Conservation (phyloP, 1,140 invertebrate genomes). For the Drosophila mojavensis region DNA sequence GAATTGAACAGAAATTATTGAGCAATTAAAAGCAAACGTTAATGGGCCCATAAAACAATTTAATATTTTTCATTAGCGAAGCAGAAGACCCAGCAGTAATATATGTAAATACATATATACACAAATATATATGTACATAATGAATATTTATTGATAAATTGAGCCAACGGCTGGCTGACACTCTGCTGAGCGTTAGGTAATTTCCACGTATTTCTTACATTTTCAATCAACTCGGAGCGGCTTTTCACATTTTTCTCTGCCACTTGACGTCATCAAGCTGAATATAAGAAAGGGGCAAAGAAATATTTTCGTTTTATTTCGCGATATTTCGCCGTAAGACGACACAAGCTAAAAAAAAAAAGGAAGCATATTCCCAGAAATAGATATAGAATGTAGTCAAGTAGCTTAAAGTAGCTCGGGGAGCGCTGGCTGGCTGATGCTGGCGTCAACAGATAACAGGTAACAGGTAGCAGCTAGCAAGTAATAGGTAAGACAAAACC, state of each 20-base stretch:
- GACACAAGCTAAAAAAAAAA: slow-evolving; percentile 34
- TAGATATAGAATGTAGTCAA: slow-evolving; percentile 42
- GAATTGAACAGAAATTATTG: slow-evolving; percentile 22
- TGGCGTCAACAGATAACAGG: background rate
- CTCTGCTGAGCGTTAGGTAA: slow-evolving; percentile 58
- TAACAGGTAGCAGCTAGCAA: background rate
- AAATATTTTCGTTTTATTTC: slow-evolving; percentile 52
- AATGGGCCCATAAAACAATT: slow-evolving; percentile 15
- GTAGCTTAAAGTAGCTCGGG: slow-evolving; percentile 1
- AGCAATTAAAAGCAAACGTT: slow-evolving; percentile 24
- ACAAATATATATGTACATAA: background rate
- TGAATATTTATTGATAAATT: slow-evolving; percentile 15
- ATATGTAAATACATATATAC: background rate
- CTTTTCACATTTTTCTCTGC: slow-evolving; percentile 49
- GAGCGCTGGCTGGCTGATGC: slow-evolving; percentile 1
- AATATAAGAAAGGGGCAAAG: slow-evolving; percentile 10
- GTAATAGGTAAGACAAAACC: slow-evolving; percentile 25
- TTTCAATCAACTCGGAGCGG: slow-evolving; percentile 67
- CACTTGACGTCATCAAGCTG: slow-evolving; percentile 69
- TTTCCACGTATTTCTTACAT: slow-evolving; percentile 68
- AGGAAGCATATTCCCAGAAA: slow-evolving; percentile 45
- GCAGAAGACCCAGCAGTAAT: slow-evolving; percentile 1
- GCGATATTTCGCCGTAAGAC: slow-evolving; percentile 41
- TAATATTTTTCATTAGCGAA: slow-evolving; percentile 26
- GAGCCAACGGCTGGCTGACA: slow-evolving; percentile 3